Percentiles rank a stretch among this genome's conserved stretches.
phyloP scores from a whole-genome alignment of 2,113 vertebrate genomes.

The Prunella himalayana region DNA sequence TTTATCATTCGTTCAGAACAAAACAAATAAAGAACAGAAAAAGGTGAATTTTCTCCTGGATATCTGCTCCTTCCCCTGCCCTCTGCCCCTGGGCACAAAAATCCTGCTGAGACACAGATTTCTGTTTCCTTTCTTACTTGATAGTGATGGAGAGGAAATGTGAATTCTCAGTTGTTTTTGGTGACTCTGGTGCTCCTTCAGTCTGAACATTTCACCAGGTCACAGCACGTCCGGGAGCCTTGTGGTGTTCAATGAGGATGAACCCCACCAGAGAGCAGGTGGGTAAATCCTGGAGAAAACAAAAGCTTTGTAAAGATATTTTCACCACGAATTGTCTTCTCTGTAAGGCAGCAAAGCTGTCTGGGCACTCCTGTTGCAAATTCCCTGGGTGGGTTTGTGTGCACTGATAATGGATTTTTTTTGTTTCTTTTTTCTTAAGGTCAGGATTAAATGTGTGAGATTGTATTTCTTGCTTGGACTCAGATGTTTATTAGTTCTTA shows the following conservation, averaged over 20 bases:
- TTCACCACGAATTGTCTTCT: background rate
- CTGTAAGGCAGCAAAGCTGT: too few relatives aligned
- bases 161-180: background rate
- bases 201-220: background rate
- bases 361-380: background rate
- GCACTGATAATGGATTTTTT: background rate
- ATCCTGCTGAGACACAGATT: fast-evolving
- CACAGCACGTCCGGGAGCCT: fast-evolving
- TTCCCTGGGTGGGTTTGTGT: fast-evolving
- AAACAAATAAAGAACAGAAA: background rate
- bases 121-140: background rate
- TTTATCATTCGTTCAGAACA: background rate
- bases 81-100: background rate
- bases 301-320: background rate
- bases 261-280: background rate
- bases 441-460: too few relatives aligned
- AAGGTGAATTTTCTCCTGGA: background rate
- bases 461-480: too few relatives aligned
- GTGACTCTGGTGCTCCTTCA: background rate
- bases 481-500: too few relatives aligned
- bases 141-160: background rate
- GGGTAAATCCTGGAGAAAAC: background rate
- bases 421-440: too few relatives aligned
- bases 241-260: fast-evolving
- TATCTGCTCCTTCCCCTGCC: too few relatives aligned